Conservation (phyloP, 1,140 invertebrate species). For the Oedothorax gibbosus region DNA sequence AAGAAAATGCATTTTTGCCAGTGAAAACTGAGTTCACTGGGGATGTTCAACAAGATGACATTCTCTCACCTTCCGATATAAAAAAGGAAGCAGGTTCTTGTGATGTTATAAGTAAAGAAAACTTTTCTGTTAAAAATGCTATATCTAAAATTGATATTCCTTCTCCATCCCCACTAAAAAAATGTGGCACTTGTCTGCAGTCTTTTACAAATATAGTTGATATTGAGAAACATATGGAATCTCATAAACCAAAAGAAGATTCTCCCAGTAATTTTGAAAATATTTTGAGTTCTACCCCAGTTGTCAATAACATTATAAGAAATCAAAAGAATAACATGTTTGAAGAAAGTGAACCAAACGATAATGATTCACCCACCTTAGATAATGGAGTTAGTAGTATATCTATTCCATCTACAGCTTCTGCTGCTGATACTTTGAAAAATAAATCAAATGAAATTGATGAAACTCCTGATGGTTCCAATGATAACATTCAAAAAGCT, state of each 20-base stretch:
- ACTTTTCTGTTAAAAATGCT: neutral
- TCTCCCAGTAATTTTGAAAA: no score
- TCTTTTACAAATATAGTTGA: slow-evolving; percentile 19
- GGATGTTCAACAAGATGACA: neutral
- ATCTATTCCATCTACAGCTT: no score
- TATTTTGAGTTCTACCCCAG: no score
- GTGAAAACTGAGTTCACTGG: neutral
- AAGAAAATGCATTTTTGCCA: slow-evolving; percentile 45
- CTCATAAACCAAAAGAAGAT: neutral
- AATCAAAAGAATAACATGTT: no score
- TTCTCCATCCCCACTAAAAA: slow-evolving; percentile 8
- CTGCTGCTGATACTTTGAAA: no score
- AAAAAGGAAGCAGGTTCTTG: neutral
- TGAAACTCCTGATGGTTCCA: no score
- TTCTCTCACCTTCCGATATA: neutral
- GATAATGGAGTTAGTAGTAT: no score
- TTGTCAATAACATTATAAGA: no score
- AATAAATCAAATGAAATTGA: no score
- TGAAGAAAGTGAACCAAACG: no score
- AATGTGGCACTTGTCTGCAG: slow-evolving; percentile 42
- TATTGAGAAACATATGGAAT: slow-evolving; percentile 38
- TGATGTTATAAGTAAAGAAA: neutral
- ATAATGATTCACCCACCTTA: no score
- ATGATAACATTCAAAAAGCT: no score
- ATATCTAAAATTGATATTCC: neutral